Base-by-base conservation (phyloP, 1,140 invertebrate genomes). In the Philotrypesis tridentata region DNA sequence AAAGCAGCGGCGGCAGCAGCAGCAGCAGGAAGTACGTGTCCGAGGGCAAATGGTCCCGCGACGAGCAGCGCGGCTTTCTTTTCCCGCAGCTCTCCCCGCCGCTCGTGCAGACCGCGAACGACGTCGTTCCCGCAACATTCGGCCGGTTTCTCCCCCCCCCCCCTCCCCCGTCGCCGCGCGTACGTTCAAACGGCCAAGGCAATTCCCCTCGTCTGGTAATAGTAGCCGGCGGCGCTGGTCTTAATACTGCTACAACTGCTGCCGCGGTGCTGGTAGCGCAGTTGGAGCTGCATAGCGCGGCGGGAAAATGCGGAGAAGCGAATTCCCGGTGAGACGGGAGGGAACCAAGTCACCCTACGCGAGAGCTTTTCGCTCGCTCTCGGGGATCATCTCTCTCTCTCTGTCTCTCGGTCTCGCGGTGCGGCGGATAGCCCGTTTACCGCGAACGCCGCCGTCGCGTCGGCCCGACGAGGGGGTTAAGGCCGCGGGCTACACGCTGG, bases 101-200 rank as follows among this genome's bases (percentile, higher is more conserved):
- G 23, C 4, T 7, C 43, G n/a, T n/a, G n/a, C n/a, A n/a, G n/a
- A 2, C 67, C 29, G 67, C 29, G 48, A 71, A 79, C 48, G 67
- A 79, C 25, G 67, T 79, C 77, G 68, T 79, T 79, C 31, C 65
- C 63, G 76, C 25, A 72, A 78, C 65, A 55, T 68, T 78, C 40
- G 63, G 40, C 29, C 65, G 29, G 29, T 9, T 25, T 55, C n/a
- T n/a, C n/a, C n/a, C n/a, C n/a, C n/a, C n/a, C n/a, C n/a, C n/a
- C n/a, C n/a, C n/a, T n/a, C n/a, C n/a, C n/a, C n/a, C n/a, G n/a
- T n/a, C n/a, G n/a, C n/a, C n/a, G n/a, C 29, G 11, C 12, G 40
- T 2, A 21, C 40, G 40, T 67, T 43, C 0, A 27, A 48, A 78
- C 40, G 40, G 31, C 40, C 33, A 40, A 71, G 65, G 67, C 67